Conservation (phyloP, 2,113 vertebrate species). For the Neoarius graeffei region DNA sequence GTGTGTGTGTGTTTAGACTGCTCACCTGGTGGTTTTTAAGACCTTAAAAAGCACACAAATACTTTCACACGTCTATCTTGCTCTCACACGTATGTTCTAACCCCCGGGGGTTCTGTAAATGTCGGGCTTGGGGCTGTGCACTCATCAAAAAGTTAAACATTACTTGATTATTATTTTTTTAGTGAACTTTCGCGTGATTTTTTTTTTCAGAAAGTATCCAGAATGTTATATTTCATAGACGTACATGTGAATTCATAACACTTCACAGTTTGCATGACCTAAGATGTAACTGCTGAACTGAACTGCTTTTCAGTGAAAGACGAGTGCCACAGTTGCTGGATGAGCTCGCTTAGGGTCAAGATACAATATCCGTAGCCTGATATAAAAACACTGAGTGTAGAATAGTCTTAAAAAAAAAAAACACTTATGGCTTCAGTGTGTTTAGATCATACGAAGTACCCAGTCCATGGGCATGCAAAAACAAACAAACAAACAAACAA, state of each 20-base stretch:
- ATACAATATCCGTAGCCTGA: no score
- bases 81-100: background rate
- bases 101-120: background rate
- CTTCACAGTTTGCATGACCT: background rate
- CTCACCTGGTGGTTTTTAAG: conserved; percentile 64
- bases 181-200: background rate
- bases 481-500: no score
- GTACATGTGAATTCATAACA: no score
- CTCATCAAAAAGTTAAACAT: background rate
- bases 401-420: no score
- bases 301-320: no score
- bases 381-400: no score
- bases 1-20: conserved; percentile 51
- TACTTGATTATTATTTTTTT: background rate
- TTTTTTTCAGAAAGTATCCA: background rate
- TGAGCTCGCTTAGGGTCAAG: no score
- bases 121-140: background rate
- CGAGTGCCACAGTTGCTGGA: no score
- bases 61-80: background rate
- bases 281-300: no score
- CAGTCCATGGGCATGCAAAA: no score
- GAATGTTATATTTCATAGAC: background rate
- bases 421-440: no score
- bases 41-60: conserved; percentile 39
- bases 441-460: no score